Evolutionary conservation across 2,888 invertebrate species (phyloP).

Genomic region (Argyresthia albistria): DNA sequence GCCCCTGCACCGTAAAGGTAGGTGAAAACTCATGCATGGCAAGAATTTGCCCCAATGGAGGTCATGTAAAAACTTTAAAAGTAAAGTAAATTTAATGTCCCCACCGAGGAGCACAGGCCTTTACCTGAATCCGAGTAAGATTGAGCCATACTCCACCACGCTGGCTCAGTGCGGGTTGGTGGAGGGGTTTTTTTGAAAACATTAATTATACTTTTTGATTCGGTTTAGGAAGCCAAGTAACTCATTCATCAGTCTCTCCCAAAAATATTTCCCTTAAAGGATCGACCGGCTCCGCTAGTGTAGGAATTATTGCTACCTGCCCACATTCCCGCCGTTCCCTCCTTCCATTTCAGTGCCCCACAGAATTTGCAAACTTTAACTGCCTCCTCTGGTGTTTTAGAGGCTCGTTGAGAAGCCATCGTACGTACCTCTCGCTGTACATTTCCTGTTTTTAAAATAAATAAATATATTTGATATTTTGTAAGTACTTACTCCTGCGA

Average conservation of each 20-base stretch:
- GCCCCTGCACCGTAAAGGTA: conserved; percentile 23
- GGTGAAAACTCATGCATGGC: conserved; percentile 16
- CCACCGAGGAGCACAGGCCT: no score
- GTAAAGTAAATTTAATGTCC: no score
- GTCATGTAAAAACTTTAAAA: conserved; percentile 15
- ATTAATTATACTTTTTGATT: conserved; percentile 14
- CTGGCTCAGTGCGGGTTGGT: no score
- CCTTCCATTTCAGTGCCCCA: conserved; percentile 17
- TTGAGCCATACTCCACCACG: no score
- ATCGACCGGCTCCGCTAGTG: conserved; percentile 14
- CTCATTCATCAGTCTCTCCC: conserved; percentile 12
- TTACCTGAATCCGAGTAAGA: no score
- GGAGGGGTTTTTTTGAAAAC: no score
- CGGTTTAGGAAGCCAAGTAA: conserved; percentile 13
- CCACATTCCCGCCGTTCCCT: conserved; percentile 17
- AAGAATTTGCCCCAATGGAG: conserved; percentile 13
- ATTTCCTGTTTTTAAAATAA: no score
- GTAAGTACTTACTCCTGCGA: no score
- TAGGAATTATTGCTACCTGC: conserved; percentile 14
- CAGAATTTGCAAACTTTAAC: conserved; percentile 13
- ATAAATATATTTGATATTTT: no score
- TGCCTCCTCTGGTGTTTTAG: conserved; percentile 7
- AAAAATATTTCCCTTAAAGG: conserved; percentile 13
- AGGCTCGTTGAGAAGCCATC: neutral
- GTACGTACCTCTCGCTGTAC: no score